Percentiles rank a stretch among this genome's conserved stretches.
These are phyloP conservation scores for Blomia tropicalis DNA, from an alignment of 2,888 invertebrate genomes.

Conservation along the genomic window DNA sequence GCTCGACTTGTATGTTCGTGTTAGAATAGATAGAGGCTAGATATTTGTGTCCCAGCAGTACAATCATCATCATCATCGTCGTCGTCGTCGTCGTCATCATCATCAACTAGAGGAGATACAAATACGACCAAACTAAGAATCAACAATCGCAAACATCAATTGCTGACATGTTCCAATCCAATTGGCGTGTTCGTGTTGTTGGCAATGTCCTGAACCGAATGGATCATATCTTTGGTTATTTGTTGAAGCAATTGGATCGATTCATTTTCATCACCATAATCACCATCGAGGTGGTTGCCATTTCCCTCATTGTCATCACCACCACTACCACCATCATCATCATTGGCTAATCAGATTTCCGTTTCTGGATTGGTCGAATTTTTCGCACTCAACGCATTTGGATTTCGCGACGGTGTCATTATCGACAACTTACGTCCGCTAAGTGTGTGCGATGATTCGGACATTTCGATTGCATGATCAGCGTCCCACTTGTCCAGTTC, in stretches of 20 bases:
- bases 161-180: too few relatives aligned
- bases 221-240: not conserved
- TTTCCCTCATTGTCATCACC: not conserved
- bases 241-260: not conserved
- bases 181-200: too few relatives aligned
- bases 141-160: too few relatives aligned
- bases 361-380: conserved; percentile 24
- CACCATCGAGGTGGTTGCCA: too few relatives aligned
- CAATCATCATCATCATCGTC: too few relatives aligned
- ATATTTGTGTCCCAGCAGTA: too few relatives aligned
- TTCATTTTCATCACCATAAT: too few relatives aligned
- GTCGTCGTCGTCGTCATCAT: too few relatives aligned
- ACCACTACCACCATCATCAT: not conserved
- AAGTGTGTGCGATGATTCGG: conserved; percentile 14
- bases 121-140: too few relatives aligned
- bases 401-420: conserved; percentile 10
- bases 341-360: conserved; percentile 18
- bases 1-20: too few relatives aligned
- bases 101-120: too few relatives aligned
- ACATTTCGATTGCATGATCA: conserved; percentile 23
- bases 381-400: conserved; percentile 12
- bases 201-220: not conserved
- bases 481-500: conserved; percentile 36
- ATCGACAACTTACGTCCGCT: conserved; percentile 18
- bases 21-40: too few relatives aligned